These are phyloP conservation scores for Fregata magnificens DNA, from an alignment of 2,113 vertebrate genomes.

Conservation along the genomic window DNA sequence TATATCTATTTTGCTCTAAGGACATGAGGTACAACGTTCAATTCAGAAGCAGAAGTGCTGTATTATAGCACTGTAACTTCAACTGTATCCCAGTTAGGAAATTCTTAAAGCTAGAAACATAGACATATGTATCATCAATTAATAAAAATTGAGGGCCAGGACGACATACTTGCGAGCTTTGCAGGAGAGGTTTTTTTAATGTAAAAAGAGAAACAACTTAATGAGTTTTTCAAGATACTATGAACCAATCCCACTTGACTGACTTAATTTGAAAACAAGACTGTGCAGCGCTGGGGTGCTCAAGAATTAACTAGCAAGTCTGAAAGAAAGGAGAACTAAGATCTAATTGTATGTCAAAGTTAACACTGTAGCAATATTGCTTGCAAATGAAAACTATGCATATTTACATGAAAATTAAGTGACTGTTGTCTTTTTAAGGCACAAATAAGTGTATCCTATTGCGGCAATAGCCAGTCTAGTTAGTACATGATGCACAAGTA, in stretches of 20 bases:
- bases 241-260: constrained; percentile 61
- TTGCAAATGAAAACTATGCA: neutral
- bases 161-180: neutral
- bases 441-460: neutral
- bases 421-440: neutral
- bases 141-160: constrained; percentile 1
- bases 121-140: neutral
- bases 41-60: constrained; percentile 34
- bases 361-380: neutral
- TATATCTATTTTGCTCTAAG: constrained; percentile 31
- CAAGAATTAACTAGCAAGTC: neutral
- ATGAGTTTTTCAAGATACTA: neutral
- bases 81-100: neutral
- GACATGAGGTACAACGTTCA: constrained; percentile 35
- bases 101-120: constrained; percentile 24
- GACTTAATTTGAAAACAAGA: constrained; percentile 19
- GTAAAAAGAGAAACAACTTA: constrained; percentile 10
- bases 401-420: neutral
- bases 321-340: neutral
- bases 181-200: neutral
- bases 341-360: neutral
- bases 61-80: constrained; percentile 4
- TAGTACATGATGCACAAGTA: neutral
- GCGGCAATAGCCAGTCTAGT: neutral
- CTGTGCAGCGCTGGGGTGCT: constrained; percentile 49